phyloP scores from a whole-genome alignment of 2,888 invertebrate genomes.

The Drosophila eohydei region DNA sequence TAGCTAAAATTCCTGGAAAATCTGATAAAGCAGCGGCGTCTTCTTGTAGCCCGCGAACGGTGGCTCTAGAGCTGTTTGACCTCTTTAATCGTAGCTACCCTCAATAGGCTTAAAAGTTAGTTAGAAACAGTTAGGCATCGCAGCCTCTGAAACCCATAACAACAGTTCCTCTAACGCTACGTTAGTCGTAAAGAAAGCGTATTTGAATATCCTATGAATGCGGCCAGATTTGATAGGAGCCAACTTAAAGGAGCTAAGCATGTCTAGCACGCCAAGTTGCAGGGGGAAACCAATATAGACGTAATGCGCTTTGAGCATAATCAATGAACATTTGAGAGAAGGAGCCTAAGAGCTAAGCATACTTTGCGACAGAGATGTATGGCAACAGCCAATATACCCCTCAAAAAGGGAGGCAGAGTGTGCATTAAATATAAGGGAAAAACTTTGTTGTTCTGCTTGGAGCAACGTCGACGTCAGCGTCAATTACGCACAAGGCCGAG shows the following conservation, averaged over 20 bases:
- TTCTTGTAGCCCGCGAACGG: not conserved
- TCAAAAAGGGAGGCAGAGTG: not conserved
- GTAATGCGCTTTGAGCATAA: not conserved
- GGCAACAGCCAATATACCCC: not conserved
- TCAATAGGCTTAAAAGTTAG: not conserved
- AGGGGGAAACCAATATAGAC: not conserved
- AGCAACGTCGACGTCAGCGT: slow-evolving; percentile 13
- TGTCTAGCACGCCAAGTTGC: not conserved
- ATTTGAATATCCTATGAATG: not conserved
- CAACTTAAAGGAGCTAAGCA: not conserved
- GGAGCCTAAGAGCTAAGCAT: no score
- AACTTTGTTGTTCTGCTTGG: slow-evolving; percentile 15
- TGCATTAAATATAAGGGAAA: not conserved
- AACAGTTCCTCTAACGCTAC: not conserved
- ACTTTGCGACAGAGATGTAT: no score
- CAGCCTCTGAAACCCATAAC: not conserved
- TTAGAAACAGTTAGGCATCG: not conserved
- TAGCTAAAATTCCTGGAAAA: not conserved
- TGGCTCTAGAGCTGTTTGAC: not conserved
- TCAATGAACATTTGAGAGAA: no score
- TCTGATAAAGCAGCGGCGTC: not conserved
- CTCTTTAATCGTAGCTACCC: not conserved
- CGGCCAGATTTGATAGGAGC: not conserved
- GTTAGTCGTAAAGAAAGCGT: not conserved
- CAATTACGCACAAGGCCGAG: slow-evolving; percentile 16